These are phyloP conservation scores for Psammodynastes pulverulentus DNA, from an alignment of 2,113 vertebrate species.

Conservation along the genomic window DNA sequence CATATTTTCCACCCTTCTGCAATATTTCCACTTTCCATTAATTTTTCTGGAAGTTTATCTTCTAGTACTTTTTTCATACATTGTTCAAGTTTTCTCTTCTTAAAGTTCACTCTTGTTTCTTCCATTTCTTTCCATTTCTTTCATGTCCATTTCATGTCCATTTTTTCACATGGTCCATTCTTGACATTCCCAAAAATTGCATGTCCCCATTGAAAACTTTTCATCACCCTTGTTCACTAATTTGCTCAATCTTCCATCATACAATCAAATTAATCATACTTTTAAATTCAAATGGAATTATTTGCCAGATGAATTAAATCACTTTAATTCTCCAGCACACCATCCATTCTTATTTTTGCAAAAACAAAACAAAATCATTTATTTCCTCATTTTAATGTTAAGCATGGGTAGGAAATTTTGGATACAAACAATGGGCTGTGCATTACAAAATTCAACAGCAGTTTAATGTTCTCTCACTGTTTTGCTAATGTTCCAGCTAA, in stretches of 20 bases:
- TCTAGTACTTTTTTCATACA: background rate
- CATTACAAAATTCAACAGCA: background rate
- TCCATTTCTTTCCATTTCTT: background rate
- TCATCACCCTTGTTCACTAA: too few relatives aligned
- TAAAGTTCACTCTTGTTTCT: background rate
- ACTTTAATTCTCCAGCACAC: background rate
- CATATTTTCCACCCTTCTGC: background rate
- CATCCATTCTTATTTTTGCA: background rate
- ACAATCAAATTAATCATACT: background rate
- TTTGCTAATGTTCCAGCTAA: background rate
- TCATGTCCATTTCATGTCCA: background rate
- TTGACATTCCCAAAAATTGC: background rate
- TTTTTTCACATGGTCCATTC: background rate
- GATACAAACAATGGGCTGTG: background rate
- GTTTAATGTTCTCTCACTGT: background rate
- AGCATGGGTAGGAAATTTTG: background rate
- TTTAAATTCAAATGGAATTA: background rate
- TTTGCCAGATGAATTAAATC: background rate
- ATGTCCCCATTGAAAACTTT: background rate
- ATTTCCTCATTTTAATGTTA: background rate
- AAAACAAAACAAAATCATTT: background rate
- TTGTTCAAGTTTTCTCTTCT: background rate
- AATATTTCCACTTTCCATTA: background rate
- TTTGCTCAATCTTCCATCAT: too few relatives aligned
- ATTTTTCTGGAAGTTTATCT: background rate